phyloP scores from a whole-genome alignment of 2,888 invertebrate genomes.

The Hydroisotoma schaefferi region DNA sequence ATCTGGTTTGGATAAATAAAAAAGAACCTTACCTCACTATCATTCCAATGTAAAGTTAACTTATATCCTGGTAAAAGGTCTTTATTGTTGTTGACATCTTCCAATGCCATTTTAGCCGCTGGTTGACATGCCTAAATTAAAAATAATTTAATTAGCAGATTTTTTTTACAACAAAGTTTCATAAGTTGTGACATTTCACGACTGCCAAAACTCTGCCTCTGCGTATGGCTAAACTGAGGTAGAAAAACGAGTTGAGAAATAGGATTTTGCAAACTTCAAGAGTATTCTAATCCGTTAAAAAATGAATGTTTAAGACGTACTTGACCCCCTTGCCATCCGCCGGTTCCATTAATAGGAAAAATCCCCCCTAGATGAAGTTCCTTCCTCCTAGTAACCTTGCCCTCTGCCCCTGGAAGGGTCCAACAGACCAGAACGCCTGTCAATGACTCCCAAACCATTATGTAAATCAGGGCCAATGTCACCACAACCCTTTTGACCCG shows the following conservation, averaged over 20 bases:
- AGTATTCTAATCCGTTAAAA: too few relatives aligned
- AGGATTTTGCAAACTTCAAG: too few relatives aligned
- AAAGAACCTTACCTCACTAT: conserved; percentile 78
- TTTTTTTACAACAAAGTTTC: not conserved
- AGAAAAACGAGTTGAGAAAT: too few relatives aligned
- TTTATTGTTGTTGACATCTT: conserved; percentile 85
- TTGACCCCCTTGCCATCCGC: conserved; percentile 93
- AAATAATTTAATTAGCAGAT: not conserved
- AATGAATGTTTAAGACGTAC: too few relatives aligned
- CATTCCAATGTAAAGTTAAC: conserved; percentile 87
- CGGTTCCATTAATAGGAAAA: conserved; percentile 93
- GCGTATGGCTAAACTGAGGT: too few relatives aligned
- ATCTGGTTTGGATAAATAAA: not conserved
- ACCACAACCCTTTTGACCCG: not conserved
- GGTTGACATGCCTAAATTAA: conserved; percentile 81
- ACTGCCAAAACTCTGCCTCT: too few relatives aligned
- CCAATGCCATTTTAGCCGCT: conserved; percentile 91
- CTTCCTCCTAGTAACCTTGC: conserved; percentile 55
- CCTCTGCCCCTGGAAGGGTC: conserved; percentile 50
- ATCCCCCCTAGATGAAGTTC: conserved; percentile 95
- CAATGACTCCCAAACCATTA: conserved; percentile 25
- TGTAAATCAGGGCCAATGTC: conserved; percentile 3
- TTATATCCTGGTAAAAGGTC: conserved; percentile 88
- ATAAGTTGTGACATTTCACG: too few relatives aligned
- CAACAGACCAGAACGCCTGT: conserved; percentile 8